These are phyloP conservation scores for Eurytoma californica DNA, from an alignment of 2,888 invertebrate species.

Conservation along the genomic window DNA sequence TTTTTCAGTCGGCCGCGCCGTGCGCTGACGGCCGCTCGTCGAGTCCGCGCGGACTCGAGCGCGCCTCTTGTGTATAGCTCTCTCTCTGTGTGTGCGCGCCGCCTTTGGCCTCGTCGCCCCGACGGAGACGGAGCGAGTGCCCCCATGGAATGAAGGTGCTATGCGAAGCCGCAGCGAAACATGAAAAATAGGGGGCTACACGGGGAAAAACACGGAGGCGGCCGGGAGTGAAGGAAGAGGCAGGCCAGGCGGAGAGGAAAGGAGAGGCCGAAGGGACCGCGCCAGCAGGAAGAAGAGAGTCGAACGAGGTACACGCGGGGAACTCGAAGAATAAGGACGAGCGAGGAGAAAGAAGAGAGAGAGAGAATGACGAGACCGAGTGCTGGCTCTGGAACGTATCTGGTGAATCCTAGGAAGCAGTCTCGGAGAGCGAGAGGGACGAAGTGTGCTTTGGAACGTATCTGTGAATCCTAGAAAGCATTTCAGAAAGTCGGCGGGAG, in stretches of 20 bases:
- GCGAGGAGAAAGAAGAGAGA: slow-evolving; percentile 56
- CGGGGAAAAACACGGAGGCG: slow-evolving; percentile 72
- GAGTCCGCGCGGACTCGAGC: slow-evolving; percentile 69
- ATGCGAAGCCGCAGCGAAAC: slow-evolving; percentile 75
- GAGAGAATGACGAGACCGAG: neutral
- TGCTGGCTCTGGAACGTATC: slow-evolving; percentile 31
- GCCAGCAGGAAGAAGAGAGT: slow-evolving; percentile 53
- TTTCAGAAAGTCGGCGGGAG: slow-evolving; percentile 50
- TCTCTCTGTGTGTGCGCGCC: slow-evolving; percentile 6
- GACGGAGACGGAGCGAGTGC: slow-evolving; percentile 41
- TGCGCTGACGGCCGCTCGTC: slow-evolving; percentile 59
- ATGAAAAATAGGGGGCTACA: slow-evolving; percentile 75
- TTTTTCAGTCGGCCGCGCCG: slow-evolving; percentile 53
- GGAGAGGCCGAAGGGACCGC: slow-evolving; percentile 56
- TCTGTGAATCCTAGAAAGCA: slow-evolving; percentile 55
- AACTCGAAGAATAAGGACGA: slow-evolving; percentile 52
- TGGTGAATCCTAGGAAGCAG: slow-evolving; percentile 51
- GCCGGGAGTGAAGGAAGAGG: slow-evolving; percentile 58
- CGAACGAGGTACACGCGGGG: slow-evolving; percentile 58
- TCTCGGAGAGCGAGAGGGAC: slow-evolving; percentile 32
- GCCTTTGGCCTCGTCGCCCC: slow-evolving; percentile 49
- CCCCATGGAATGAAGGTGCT: slow-evolving; percentile 71
- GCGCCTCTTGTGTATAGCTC: neutral
- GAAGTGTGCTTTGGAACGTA: slow-evolving; percentile 49
- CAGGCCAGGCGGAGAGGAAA: slow-evolving; percentile 39